Evolutionary conservation across 2,113 vertebrate genomes (phyloP).

Genomic region (Deroptyus accipitrinus): DNA sequence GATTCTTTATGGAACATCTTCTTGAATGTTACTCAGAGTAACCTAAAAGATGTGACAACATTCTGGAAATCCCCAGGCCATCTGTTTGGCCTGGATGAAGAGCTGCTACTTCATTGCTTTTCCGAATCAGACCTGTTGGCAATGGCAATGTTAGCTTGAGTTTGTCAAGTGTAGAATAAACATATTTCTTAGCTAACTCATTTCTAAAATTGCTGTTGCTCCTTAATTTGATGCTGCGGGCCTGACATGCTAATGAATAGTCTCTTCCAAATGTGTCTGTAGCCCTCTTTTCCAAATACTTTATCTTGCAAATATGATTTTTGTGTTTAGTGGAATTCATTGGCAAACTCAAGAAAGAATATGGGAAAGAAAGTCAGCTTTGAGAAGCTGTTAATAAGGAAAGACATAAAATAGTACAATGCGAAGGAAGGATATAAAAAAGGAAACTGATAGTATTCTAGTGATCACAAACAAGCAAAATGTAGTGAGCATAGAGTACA

Average conservation of each 20-base stretch:
- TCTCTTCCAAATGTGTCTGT: background rate
- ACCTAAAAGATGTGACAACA: background rate
- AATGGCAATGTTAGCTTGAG: background rate
- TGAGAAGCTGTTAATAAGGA: background rate
- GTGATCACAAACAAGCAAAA: background rate
- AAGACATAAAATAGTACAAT: background rate
- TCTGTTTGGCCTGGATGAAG: background rate
- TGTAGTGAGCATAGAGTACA: background rate
- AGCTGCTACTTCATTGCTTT: background rate
- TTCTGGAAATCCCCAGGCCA: rapidly evolving
- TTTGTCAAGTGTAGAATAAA: background rate
- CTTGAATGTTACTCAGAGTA: background rate
- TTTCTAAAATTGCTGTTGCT: background rate
- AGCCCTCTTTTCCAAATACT: background rate
- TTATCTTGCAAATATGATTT: background rate
- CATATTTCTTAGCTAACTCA: background rate
- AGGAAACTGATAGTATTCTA: background rate
- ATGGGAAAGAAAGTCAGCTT: background rate
- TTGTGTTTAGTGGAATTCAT: background rate
- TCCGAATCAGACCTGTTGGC: background rate
- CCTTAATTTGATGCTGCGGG: background rate
- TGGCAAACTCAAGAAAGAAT: background rate
- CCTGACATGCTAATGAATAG: background rate
- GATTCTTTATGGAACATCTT: background rate
- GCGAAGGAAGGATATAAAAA: background rate